These are phyloP conservation scores for Anabacerthia variegaticeps DNA, from an alignment of 2,797 vertebrate genomes.

Conservation along the genomic window DNA sequence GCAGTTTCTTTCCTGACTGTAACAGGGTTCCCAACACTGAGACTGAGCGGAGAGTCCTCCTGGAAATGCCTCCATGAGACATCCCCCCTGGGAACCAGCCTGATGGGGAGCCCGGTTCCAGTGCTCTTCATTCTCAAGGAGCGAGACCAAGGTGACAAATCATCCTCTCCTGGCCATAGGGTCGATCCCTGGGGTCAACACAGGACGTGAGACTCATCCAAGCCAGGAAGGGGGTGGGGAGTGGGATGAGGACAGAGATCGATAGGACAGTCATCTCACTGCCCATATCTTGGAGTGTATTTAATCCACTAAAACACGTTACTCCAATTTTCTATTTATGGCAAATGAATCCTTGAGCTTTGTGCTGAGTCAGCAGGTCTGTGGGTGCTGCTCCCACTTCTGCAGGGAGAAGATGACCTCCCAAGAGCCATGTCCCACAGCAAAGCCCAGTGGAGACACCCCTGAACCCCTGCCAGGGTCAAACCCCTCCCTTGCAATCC, in stretches of 20 bases:
- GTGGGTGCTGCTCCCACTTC: neutral
- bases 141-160: rapidly evolving
- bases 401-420: neutral
- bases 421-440: neutral
- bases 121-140: neutral
- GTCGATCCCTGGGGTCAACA: neutral
- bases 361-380: neutral
- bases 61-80: neutral
- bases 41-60: rapidly evolving
- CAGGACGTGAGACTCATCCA: neutral
- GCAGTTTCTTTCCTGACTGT: neutral
- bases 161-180: neutral
- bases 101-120: rapidly evolving
- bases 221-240: neutral
- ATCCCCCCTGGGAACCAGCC: neutral
- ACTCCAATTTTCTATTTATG: conserved; percentile 30
- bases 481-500: neutral
- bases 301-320: neutral
- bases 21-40: neutral
- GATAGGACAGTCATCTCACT: neutral
- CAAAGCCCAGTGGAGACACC: neutral
- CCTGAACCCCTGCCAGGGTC: neutral
- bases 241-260: neutral
- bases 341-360: conserved; percentile 5
- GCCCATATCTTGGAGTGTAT: neutral